Conservation (phyloP, 2,797 vertebrate species). For the Silurus lanzhouensis region DNA sequence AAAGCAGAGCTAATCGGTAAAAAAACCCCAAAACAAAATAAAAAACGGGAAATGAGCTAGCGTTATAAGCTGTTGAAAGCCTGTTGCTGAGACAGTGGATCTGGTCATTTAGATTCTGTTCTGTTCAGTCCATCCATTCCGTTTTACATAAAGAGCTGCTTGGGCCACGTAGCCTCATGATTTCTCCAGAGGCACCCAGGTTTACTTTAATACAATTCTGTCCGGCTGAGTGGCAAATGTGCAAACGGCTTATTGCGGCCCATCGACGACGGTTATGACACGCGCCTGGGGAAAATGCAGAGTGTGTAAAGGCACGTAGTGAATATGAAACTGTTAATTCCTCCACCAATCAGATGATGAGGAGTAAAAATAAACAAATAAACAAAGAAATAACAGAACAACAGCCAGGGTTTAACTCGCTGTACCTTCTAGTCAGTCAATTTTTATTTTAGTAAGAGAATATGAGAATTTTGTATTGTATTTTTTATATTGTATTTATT, state of each 20-base stretch:
- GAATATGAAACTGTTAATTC: not conserved
- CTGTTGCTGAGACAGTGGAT: not conserved
- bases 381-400: not conserved
- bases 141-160: not conserved
- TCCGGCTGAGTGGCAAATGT: slow-evolving; percentile 1
- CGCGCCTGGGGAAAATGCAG: not conserved
- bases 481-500: no score
- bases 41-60: not conserved
- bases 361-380: not conserved
- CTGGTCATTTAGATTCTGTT: not conserved
- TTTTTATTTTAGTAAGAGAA: no score
- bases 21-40: not conserved
- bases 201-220: slow-evolving; percentile 15
- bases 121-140: not conserved
- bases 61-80: not conserved
- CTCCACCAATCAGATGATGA: no score
- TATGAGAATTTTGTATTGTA: no score
- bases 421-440: no score
- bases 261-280: not conserved
- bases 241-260: not conserved
- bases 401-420: not conserved
- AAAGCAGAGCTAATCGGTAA: not conserved
- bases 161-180: not conserved
- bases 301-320: slow-evolving; percentile 3
- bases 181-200: slow-evolving; percentile 19